Evolutionary conservation across 2,113 vertebrate species (phyloP), one percentile per base, ranked within the genome.

Genomic region (Scortum barcoo): DNA sequence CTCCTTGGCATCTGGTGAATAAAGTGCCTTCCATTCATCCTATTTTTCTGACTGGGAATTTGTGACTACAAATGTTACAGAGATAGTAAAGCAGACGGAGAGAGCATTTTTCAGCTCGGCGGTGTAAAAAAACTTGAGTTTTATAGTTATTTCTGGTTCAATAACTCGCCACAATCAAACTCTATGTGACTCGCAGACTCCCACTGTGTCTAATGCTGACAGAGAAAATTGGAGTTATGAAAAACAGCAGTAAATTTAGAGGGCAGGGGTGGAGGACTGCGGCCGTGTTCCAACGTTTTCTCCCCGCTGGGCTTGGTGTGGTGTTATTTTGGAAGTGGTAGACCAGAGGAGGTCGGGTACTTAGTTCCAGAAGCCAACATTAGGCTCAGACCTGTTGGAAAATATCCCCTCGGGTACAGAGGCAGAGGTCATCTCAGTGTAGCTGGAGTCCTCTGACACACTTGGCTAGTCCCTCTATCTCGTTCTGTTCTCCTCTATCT

Each of bases 281-380:
- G 24, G 77, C 73, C 19, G 13, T 63, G 65, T 60, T 81, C 75
- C 75, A 76, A 62, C 51, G 20, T 68, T 72, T 51, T 28, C 82
- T 61, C 67, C 83, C 89, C 44, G 58, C 80, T 33, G 73, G 80
- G 78, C 62, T 70, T 84, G 65, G 61, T 40, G n/a, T 57, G 61
- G 68, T 88, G 86, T 83, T 86, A 91, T 90, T 93, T 87, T 78
- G 66, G 82, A 88, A 78, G 60, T 28, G 48, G 62, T 58, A 44
- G 63, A 80, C 57, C 83, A 86, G 57, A 44, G 80, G 83, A 88
- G 60, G 83, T 56, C 1, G 28, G 86, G 84, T 71, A 83, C 85
- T 90, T 89, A 81, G 86, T 86, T 93, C 87, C 85, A 89, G 88
- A 84, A 88, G 88, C 87, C 84, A 84, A 88, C 83, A 83, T 91